Conservation (phyloP, 2,888 invertebrate species). For the Masnerella sp. region DNA sequence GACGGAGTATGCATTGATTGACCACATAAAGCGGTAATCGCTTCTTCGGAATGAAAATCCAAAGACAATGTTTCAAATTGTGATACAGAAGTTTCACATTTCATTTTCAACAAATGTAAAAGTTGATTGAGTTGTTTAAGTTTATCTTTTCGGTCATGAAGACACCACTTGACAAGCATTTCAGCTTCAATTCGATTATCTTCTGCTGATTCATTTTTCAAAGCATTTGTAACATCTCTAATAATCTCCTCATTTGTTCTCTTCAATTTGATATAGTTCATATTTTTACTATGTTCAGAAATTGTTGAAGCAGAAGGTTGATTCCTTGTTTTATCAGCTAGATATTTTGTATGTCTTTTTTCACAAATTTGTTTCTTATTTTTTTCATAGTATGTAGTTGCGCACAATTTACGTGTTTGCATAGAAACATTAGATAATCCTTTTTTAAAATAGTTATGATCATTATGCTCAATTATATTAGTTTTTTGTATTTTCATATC, state of each 20-base stretch:
- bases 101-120: conserved; percentile 5
- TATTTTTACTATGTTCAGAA: not conserved
- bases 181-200: conserved; percentile 22
- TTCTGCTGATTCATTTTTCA: not conserved
- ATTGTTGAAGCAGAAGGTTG: not conserved
- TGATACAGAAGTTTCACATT: conserved; percentile 7
- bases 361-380: too few species aligned
- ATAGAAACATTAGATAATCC: too few species aligned
- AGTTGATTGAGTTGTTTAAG: not conserved
- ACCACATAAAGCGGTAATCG: conserved; percentile 14
- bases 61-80: conserved; percentile 5
- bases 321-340: not conserved
- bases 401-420: too few species aligned
- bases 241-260: conserved; percentile 20
- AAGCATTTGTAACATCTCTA: conserved; percentile 3
- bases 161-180: conserved; percentile 16
- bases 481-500: too few species aligned
- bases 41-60: conserved; percentile 4
- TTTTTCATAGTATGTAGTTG: too few species aligned
- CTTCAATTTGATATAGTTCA: not conserved
- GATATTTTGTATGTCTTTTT: too few species aligned
- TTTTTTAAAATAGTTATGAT: too few species aligned
- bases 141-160: conserved; percentile 2
- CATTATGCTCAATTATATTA: too few species aligned
- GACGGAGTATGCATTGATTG: conserved; percentile 6